Conservation (phyloP, 2,113 vertebrate genomes). For the Menidia beryllina region DNA sequence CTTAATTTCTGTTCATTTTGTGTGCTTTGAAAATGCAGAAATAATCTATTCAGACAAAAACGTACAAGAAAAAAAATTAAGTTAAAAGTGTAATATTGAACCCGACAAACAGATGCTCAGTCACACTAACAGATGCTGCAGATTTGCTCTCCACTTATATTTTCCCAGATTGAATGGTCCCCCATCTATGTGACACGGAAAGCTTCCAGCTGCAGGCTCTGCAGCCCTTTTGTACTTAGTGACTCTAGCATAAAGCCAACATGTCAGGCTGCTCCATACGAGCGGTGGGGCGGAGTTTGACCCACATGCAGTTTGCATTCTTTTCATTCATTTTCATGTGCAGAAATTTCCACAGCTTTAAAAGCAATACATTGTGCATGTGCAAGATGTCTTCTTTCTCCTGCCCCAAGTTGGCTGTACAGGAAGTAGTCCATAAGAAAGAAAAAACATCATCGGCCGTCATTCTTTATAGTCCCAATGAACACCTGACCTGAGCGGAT, state of each 20-base stretch:
- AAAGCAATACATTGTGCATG: too few relatives aligned
- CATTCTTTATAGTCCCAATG: background rate
- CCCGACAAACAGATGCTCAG: background rate
- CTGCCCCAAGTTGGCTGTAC: background rate
- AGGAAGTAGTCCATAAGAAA: background rate
- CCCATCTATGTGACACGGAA: background rate
- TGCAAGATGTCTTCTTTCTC: background rate
- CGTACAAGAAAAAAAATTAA: background rate
- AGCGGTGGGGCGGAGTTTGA: background rate
- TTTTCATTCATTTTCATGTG: background rate
- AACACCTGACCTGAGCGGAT: slow-evolving; percentile 29
- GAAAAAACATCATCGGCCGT: background rate
- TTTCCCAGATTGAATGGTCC: background rate
- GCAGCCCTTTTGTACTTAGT: background rate
- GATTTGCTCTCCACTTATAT: background rate
- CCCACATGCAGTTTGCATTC: background rate
- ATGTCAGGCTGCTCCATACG: background rate
- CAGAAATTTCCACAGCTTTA: background rate
- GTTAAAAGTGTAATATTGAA: background rate
- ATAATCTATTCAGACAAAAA: too few relatives aligned
- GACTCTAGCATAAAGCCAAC: background rate
- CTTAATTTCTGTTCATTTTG: background rate
- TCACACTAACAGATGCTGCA: background rate
- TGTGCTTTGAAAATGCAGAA: too few relatives aligned
- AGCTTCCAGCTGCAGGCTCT: slow-evolving; percentile 8